Evolutionary conservation across 2,888 invertebrate genomes (phyloP), one percentile per base, ranked within the genome.

Genomic region (Lasioglossum lativentre): DNA sequence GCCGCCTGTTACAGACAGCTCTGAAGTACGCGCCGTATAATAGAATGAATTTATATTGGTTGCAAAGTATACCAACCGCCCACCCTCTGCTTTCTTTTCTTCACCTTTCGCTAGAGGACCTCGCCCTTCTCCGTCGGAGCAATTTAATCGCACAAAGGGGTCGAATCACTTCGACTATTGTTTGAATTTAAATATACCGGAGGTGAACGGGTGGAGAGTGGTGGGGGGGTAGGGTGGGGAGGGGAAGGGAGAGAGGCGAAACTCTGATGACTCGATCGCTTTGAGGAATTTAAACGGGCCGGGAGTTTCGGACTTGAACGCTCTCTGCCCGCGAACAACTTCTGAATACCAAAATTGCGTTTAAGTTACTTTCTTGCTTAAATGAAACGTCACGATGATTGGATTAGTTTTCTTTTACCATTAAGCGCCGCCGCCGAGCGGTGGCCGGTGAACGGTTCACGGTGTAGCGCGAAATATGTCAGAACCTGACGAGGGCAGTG

Each of bases 11-110:
- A 87, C 85, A 78, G 92, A 90, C 90, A 87, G 86, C 40, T 82
- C 83, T 77, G 81, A 86, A 85, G 83, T 87, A 76, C 88, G 80
- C 84, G 56, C 79, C 80, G 82, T 87, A 81, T 90, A 90, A 91
- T 86, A 86, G 91, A 92, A 91, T 92, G 86, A 91, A 92, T 92
- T 91, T 92, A 90, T 92, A 89, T 92, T 87, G 88, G 83, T 88
- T 84, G 82, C 85, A 82, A 86, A 87, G 79, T 85, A 80, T 75
- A 40, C 78, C 40, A 12, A 38, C 68, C 68, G 5, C n/a, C 40
- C 4, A 12, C 23, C 23, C 42, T 19, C 34, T 10, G 23, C n/a
- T 4, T 73, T 59, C 63, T 76, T 83, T 80, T 12, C 23, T 27
- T 52, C 66, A 10, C 34, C 45, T 45, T 52, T 34, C 40, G 14